phyloP scores from a whole-genome alignment of 2,113 vertebrate genomes.

The Euleptes europaea region DNA sequence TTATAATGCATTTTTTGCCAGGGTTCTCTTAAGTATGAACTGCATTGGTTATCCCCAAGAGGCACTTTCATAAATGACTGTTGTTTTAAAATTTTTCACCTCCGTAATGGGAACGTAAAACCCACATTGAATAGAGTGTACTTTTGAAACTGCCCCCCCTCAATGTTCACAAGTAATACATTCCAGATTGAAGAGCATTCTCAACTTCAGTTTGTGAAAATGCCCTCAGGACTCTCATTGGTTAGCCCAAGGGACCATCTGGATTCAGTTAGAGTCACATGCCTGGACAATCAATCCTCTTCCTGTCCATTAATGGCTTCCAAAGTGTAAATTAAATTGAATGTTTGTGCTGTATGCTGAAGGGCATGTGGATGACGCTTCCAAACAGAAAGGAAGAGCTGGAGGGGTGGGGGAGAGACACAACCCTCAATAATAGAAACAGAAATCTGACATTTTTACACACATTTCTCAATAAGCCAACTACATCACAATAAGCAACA shows the following conservation, averaged over 20 bases:
- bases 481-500: background rate
- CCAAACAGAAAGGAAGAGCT: background rate
- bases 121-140: background rate
- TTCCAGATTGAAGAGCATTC: background rate
- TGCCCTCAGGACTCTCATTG: background rate
- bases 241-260: slow-evolving; percentile 1
- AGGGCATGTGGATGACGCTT: background rate
- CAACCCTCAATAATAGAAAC: background rate
- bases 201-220: slow-evolving; percentile 3
- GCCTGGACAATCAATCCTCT: slow-evolving; percentile 15
- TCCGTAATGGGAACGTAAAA: background rate
- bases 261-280: slow-evolving; percentile 10
- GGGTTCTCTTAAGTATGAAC: background rate
- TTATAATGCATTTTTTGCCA: background rate
- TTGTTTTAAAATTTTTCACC: background rate
- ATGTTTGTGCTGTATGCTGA: background rate
- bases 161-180: background rate
- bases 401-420: too few species aligned
- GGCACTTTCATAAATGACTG: background rate
- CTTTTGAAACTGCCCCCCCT: background rate
- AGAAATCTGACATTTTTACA: background rate
- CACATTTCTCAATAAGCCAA: background rate
- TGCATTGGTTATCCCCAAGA: background rate
- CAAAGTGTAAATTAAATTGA: slow-evolving; percentile 23
- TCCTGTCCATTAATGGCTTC: slow-evolving; percentile 1